These are phyloP conservation scores for Hirtodrosophila alboralis DNA, from an alignment of 2,888 invertebrate genomes.

Conservation along the genomic window DNA sequence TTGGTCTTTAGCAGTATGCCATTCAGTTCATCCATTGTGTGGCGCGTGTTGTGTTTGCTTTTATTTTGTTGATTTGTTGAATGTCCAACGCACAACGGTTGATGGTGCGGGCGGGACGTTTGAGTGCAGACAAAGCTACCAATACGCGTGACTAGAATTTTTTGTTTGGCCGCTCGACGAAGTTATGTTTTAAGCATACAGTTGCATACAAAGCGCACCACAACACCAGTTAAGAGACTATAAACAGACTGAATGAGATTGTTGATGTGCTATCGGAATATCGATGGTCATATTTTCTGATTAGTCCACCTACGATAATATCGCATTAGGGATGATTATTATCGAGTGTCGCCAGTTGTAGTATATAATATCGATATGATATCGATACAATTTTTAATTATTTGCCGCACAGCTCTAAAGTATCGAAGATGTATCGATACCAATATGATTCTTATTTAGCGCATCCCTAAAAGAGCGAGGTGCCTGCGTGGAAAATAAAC, in stretches of 20 bases:
- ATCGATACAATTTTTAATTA: too few relatives aligned
- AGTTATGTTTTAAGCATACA: slow-evolving; percentile 16
- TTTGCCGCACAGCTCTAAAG: slow-evolving; percentile 1
- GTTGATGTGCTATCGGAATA: slow-evolving; percentile 20
- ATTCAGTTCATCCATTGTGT: slow-evolving; percentile 82
- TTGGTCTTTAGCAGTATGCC: slow-evolving; percentile 84
- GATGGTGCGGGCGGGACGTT: slow-evolving; percentile 15
- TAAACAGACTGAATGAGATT: slow-evolving; percentile 56
- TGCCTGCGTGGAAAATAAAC: slow-evolving; percentile 69
- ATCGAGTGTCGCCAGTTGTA: background rate
- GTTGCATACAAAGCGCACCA: slow-evolving; percentile 15
- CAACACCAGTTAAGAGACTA: slow-evolving; percentile 48
- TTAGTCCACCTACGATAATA: too few relatives aligned
- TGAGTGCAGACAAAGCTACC: slow-evolving; percentile 19
- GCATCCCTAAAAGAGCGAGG: slow-evolving; percentile 44
- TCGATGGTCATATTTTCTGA: slow-evolving; percentile 1
- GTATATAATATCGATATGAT: too few relatives aligned
- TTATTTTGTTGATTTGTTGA: slow-evolving; percentile 26
- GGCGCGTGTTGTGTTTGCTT: slow-evolving; percentile 37
- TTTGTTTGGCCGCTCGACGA: slow-evolving; percentile 37
- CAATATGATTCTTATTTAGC: slow-evolving; percentile 10
- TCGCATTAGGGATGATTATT: background rate
- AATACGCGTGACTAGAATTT: slow-evolving; percentile 66
- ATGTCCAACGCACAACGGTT: slow-evolving; percentile 14
- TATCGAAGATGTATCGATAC: slow-evolving; percentile 5